Evolutionary conservation across 2,888 invertebrate species (phyloP).

Genomic region (Drosophila cognata): DNA sequence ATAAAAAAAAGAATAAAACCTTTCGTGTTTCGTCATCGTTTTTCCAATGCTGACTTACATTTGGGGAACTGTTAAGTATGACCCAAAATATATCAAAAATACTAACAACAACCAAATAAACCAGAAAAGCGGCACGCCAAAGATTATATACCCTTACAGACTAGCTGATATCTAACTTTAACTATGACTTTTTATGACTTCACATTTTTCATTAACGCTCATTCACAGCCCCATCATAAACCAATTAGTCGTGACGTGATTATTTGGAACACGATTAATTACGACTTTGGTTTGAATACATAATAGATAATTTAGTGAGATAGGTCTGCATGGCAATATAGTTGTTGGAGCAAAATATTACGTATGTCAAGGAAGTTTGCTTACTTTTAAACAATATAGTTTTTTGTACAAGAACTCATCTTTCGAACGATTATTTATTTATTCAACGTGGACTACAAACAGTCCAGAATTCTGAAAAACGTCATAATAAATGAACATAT

Average conservation of each 20-base stretch:
- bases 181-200: too few relatives aligned
- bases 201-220: not conserved
- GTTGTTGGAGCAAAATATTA: not conserved
- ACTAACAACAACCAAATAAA: conserved; percentile 11
- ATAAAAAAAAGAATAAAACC: not conserved
- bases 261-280: not conserved
- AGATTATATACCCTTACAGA: not conserved
- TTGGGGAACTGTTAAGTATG: conserved; percentile 36
- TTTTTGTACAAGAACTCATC: not conserved
- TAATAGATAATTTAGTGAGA: not conserved
- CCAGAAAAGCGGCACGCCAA: conserved; percentile 12
- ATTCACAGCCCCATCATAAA: not conserved
- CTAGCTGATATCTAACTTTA: not conserved
- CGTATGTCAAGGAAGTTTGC: too few relatives aligned
- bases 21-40: conserved; percentile 54
- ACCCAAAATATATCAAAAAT: conserved; percentile 44
- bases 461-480: too few relatives aligned
- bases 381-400: too few relatives aligned
- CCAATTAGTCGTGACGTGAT: not conserved
- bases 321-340: not conserved
- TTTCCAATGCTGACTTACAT: conserved; percentile 72
- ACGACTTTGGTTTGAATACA: not conserved
- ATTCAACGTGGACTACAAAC: too few relatives aligned
- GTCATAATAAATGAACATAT: too few relatives aligned
- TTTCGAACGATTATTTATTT: not conserved